Conservation (phyloP, 1,140 invertebrate species). For the Acyrthosiphon pisum region DNA sequence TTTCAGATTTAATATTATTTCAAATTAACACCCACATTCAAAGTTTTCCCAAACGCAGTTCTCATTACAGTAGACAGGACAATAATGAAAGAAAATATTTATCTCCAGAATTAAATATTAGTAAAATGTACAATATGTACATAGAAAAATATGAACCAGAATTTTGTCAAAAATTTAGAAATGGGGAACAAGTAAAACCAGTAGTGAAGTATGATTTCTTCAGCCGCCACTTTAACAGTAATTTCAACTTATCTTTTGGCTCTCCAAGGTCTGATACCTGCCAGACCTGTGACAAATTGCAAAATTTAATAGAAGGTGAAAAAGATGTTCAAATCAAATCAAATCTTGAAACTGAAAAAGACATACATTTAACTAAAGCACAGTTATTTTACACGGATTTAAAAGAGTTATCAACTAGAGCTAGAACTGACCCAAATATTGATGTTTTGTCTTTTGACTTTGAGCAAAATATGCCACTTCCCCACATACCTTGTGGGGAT, state of each 20-base stretch:
- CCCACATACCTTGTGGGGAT: background rate
- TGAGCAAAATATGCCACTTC: background rate
- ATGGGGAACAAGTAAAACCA: background rate
- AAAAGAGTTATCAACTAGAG: background rate
- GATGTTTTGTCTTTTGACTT: background rate
- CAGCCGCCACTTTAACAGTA: background rate
- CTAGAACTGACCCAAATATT: background rate
- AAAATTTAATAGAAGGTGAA: background rate
- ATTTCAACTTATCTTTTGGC: background rate
- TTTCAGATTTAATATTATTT: background rate
- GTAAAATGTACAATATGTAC: conserved; percentile 3
- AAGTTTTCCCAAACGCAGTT: background rate
- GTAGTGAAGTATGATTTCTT: background rate
- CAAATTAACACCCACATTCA: conserved; percentile 1
- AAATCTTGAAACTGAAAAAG: background rate
- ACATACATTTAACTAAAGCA: background rate
- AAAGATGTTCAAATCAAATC: background rate
- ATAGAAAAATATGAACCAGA: background rate
- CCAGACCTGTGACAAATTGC: background rate
- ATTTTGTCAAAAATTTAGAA: background rate
- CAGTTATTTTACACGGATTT: background rate
- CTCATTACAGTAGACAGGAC: conserved; percentile 18
- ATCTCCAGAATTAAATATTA: conserved; percentile 5
- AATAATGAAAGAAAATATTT: conserved; percentile 17
- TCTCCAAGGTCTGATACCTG: conserved; percentile 59